Evolutionary conservation across 2,113 vertebrate genomes (phyloP), one percentile per base, ranked within the genome.

Genomic region (Ameiurus melas): DNA sequence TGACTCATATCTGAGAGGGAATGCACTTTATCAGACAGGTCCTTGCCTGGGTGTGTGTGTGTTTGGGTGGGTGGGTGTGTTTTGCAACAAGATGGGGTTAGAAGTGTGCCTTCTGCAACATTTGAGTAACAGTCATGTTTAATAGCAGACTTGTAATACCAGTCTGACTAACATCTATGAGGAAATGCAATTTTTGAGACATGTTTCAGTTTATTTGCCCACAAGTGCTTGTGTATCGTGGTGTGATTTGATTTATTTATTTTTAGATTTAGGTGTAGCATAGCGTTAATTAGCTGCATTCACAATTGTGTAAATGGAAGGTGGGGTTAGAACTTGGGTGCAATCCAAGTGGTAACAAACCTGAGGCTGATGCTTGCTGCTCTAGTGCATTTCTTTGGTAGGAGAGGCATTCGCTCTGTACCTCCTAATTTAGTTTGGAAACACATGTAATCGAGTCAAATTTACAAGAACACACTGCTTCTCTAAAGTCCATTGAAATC

Each of bases 11-110:
- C 70, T 47, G 20, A 25, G 20, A 25, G 70, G 33, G 20, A 43
- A 33, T 33, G 6, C 16, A 33, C 33, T 80, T 80, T 9, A 33
- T 57, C 17, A 57, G n/a, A 57, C 19, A 30, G n/a, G 30, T 20
- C 13, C 9, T 81, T 33, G 58, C 19, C n/a, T 58, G 6, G 57
- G 84, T 22, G 62, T 53, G 20, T 43, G 5, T 4, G 39, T 62
- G 36, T 66, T 12, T 58, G 68, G 4, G 43, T 47, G 43, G 2
- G 39, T 62, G 36, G 55, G 22, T 60, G 70, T 77, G 33, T 27
- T 33, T 77, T 25, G 77, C 20, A 60, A 60, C 58, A 60, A 22
- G 58, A 22, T 60, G 64, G 1, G 64, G 89, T 91, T 90, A 85
- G 73, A 70, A 51, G 16, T 39, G 58, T 62, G 73, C 47, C 47